Conservation (phyloP, 2,888 invertebrate species). For the Spicauda simplicius region DNA sequence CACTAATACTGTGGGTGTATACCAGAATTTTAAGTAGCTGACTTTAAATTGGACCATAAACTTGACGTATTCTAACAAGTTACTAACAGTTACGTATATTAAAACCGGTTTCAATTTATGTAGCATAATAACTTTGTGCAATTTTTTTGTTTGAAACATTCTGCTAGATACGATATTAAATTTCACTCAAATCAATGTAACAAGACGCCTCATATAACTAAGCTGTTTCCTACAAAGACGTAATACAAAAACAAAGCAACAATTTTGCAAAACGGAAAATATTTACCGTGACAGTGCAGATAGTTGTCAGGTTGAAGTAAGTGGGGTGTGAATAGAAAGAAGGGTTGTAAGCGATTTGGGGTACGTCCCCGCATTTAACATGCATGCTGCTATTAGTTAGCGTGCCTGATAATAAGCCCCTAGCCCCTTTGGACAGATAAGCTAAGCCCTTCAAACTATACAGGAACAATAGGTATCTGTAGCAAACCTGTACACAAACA, state of each 20-base stretch:
- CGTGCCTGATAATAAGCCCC: conserved; percentile 35
- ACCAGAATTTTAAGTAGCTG: too few species aligned
- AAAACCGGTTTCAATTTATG: too few species aligned
- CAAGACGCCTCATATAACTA: neutral
- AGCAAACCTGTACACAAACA: too few species aligned
- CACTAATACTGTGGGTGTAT: too few species aligned
- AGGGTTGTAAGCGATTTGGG: conserved; percentile 74
- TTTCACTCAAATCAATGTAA: neutral
- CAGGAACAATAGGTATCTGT: too few species aligned
- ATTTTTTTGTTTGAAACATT: too few species aligned
- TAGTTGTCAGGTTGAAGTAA: conserved; percentile 55
- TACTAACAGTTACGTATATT: too few species aligned
- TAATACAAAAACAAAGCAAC: conserved; percentile 25
- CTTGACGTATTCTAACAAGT: too few species aligned
- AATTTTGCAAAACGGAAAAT: conserved; percentile 27
- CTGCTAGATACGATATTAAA: too few species aligned
- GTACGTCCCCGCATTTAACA: conserved; percentile 59
- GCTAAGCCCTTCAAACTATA: neutral
- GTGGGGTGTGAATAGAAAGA: conserved; percentile 69
- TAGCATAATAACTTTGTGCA: too few species aligned
- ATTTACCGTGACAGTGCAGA: conserved; percentile 22
- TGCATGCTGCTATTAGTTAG: conserved; percentile 42
- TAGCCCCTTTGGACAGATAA: conserved; percentile 28
- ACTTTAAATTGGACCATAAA: too few species aligned
- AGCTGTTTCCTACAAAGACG: neutral